phyloP scores from a whole-genome alignment of 1,140 invertebrate genomes.

The Drosophila kikkawai region DNA sequence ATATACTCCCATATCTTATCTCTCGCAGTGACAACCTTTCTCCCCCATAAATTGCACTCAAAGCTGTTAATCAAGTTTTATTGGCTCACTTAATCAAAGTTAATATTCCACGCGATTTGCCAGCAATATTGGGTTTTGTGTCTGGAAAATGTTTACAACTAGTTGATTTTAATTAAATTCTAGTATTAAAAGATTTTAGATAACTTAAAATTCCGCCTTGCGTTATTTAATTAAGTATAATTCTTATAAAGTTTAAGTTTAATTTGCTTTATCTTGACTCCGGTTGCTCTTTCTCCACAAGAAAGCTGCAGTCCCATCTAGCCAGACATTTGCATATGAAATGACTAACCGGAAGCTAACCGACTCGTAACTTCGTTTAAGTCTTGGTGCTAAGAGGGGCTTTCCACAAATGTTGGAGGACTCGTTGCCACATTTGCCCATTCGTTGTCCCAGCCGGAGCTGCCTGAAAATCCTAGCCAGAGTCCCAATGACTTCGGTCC shows the following conservation, averaged over 20 bases:
- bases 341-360: constrained; percentile 24
- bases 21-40: neutral
- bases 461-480: constrained; percentile 6
- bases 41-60: constrained; percentile 1
- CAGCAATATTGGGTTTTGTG: neutral
- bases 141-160: neutral
- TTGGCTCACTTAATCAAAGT: constrained; percentile 31
- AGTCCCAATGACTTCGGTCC: constrained; percentile 1
- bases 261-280: neutral
- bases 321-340: constrained; percentile 19
- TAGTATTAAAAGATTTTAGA: neutral
- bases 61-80: constrained; percentile 18
- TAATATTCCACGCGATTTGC: constrained; percentile 16
- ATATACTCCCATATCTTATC: constrained; percentile 22
- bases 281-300: neutral
- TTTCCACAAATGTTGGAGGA: constrained; percentile 14
- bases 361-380: constrained; percentile 38
- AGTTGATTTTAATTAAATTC: neutral
- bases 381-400: neutral
- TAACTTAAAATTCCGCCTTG: neutral
- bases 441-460: constrained; percentile 15
- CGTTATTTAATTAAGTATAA: neutral
- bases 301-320: neutral
- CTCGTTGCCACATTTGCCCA: constrained; percentile 31
- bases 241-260: neutral